Conservation (phyloP, 2,888 invertebrate genomes). For the Drosophila flavopinicola region DNA sequence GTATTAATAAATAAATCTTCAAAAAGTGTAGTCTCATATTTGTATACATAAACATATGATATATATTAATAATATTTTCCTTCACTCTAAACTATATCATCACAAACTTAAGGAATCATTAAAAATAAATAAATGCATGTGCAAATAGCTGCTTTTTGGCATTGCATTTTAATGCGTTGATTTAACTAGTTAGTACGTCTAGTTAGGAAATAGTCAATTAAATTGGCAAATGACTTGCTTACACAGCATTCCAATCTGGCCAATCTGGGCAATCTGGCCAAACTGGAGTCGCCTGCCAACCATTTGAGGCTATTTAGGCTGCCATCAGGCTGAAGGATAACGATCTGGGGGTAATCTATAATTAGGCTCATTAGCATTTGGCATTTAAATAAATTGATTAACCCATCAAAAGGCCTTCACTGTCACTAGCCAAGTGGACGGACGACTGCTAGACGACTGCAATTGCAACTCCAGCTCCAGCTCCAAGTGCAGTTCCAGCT, state of each 20-base stretch:
- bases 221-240: too few relatives aligned
- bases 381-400: conserved; percentile 64
- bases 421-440: neutral
- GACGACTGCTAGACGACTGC: neutral
- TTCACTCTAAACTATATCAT: too few relatives aligned
- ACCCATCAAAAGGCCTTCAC: conserved; percentile 42
- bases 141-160: too few relatives aligned
- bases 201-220: too few relatives aligned
- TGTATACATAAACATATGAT: too few relatives aligned
- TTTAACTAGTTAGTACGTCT: too few relatives aligned
- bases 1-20: too few relatives aligned
- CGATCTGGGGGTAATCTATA: conserved; percentile 42
- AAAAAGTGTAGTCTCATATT: too few relatives aligned
- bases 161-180: neutral
- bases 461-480: neutral
- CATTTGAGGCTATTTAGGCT: conserved; percentile 28
- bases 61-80: too few relatives aligned
- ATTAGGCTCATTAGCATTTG: conserved; percentile 57
- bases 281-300: neutral
- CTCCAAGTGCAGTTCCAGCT: conserved; percentile 19
- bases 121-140: too few relatives aligned
- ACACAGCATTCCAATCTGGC: conserved; percentile 2
- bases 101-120: too few relatives aligned
- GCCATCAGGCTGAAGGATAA: conserved; percentile 43
- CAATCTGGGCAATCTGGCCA: conserved; percentile 1